Conservation (phyloP, 2,113 vertebrate species). For the Thinocorus orbignyianus region DNA sequence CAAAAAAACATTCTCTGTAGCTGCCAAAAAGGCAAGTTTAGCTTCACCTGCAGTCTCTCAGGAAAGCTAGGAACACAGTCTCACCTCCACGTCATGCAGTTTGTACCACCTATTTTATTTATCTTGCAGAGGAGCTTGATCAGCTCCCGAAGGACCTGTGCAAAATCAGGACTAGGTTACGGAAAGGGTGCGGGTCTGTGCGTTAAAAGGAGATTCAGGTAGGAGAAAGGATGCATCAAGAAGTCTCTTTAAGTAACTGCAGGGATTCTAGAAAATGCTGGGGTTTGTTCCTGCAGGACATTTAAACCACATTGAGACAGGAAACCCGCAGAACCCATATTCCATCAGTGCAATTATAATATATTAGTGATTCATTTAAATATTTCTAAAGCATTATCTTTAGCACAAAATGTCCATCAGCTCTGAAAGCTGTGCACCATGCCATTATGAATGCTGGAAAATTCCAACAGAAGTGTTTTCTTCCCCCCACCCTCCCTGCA, state of each 20-base stretch:
- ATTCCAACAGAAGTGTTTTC: background rate
- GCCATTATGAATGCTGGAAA: background rate
- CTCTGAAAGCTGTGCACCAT: background rate
- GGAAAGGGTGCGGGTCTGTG: background rate
- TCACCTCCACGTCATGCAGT: background rate
- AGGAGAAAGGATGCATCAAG: background rate
- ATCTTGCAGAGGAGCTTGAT: background rate
- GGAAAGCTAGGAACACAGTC: background rate
- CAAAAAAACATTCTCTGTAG: background rate
- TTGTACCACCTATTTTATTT: background rate
- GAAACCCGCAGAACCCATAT: background rate
- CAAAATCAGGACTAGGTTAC: background rate
- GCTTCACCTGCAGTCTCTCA: background rate
- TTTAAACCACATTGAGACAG: background rate
- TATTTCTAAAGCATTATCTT: background rate
- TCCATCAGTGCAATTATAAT: background rate
- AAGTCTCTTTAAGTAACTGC: background rate
- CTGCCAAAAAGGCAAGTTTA: conserved; percentile 3
- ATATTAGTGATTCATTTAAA: background rate
- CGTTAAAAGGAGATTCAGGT: background rate
- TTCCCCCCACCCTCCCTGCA: too few species aligned
- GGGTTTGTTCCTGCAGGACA: background rate
- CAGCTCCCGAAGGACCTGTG: background rate
- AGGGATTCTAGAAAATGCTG: background rate
- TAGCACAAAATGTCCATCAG: background rate